Percentiles rank a stretch among this genome's conserved stretches.
Evolutionary conservation across 2,888 invertebrate species (phyloP).

Genomic region (Aleiodes leptofemur): DNA sequence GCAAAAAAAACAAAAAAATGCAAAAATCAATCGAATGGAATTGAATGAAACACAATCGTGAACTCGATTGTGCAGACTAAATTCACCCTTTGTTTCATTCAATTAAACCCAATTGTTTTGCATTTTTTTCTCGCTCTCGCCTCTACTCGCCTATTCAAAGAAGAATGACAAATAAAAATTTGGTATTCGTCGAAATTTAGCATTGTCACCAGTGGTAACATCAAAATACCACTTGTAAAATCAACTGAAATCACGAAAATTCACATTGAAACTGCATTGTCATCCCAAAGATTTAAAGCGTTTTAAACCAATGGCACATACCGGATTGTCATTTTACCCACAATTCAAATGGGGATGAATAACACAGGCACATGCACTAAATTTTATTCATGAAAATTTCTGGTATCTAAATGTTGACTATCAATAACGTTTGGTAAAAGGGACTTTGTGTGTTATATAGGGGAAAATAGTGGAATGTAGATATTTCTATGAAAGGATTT

Average conservation of each 20-base stretch:
- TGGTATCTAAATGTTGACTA: slow-evolving; percentile 13
- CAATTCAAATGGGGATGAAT: slow-evolving; percentile 16
- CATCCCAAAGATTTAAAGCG: neutral
- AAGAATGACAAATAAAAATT: neutral
- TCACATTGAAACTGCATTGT: slow-evolving; percentile 2
- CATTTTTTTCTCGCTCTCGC: neutral
- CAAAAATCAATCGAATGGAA: slow-evolving; percentile 17
- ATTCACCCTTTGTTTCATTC: slow-evolving; percentile 35
- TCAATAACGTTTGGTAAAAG: slow-evolving; percentile 10
- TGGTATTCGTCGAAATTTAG: slow-evolving; percentile 11
- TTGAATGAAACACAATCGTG: slow-evolving; percentile 8
- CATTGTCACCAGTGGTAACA: slow-evolving; percentile 12
- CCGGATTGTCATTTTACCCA: slow-evolving; percentile 9
- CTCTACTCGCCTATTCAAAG: neutral
- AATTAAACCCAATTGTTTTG: slow-evolving; percentile 34
- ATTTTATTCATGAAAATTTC: slow-evolving; percentile 11
- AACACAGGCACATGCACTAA: neutral
- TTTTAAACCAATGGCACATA: slow-evolving; percentile 5
- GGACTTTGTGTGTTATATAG: neutral
- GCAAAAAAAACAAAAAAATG: slow-evolving; percentile 15
- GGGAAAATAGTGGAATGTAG: too few relatives aligned
- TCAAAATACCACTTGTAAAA: slow-evolving; percentile 8
- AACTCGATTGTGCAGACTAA: slow-evolving; percentile 24
- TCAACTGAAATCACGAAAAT: neutral
- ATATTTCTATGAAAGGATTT: too few relatives aligned